Evolutionary conservation across 2,888 invertebrate species (phyloP), one percentile per base, ranked within the genome.

Genomic region (Polyommatus icarus): DNA sequence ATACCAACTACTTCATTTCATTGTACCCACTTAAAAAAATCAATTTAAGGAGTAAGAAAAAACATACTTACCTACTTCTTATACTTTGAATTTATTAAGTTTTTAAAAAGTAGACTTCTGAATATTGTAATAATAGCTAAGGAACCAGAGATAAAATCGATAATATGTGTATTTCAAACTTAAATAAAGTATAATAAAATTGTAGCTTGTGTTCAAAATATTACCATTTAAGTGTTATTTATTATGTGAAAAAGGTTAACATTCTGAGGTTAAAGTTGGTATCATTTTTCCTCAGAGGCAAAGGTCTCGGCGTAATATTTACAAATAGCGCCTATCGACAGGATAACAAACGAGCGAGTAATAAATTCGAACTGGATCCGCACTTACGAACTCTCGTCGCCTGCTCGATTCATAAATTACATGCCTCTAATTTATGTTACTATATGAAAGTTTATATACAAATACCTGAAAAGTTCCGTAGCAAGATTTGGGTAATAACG

Each of bases 301-400:
- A 61, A 67, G 67, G 24, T 61, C 12, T 67, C 12, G 29, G 12
- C 29, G 67, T 15, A 67, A 67, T 29, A 67, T 67, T 67, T 67
- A 15, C 67, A 67, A 67, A 67, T 67, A 67, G 29, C 5, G 67
- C 67, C 29, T 67, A 67, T 67, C 15, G 29, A 18, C 67, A 67
- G 29, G 6, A 67, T 32, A 67, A 67, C 67, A 18, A 67, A 67
- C 67, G 67, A 67, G 12, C 29, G 18, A 67, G 67, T 67, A 67
- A 67, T 67, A 67, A 67, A 67, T 67, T 18, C 15, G 29, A 67
- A 67, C 29, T 67, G 15, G 67, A 32, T 29, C 67, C 67, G 29
- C 29, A 67, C 67, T 67, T 10, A 29, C 29, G 15, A 67, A 67
- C 67, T 61, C 61, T 67, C 67, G 67, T 67, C 67, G 67, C 61